phyloP scores from a whole-genome alignment of 1,140 invertebrate species.

The Drosophila bifasciata region DNA sequence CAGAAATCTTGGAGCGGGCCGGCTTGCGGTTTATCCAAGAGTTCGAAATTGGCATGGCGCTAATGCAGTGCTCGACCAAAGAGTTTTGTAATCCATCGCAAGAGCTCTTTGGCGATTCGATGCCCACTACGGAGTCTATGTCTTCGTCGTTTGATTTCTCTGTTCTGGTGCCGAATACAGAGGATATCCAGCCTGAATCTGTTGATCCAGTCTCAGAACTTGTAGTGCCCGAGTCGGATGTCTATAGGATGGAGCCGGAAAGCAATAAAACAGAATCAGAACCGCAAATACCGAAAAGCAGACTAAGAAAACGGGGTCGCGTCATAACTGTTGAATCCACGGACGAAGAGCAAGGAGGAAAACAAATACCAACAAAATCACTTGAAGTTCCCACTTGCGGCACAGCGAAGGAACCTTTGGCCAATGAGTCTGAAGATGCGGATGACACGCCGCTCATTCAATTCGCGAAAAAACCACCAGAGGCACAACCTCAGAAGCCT shows the following conservation, averaged over 20 bases:
- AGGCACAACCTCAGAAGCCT: not conserved
- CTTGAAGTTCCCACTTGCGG: not conserved
- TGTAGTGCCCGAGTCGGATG: slow-evolving; percentile 43
- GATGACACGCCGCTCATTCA: slow-evolving; percentile 22
- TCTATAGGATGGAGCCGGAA: not conserved
- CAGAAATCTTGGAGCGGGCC: slow-evolving; percentile 84
- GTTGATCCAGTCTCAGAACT: slow-evolving; percentile 19
- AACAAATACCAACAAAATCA: slow-evolving; percentile 5
- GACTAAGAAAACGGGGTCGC: slow-evolving; percentile 19
- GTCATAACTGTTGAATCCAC: slow-evolving; percentile 41
- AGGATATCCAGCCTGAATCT: slow-evolving; percentile 17
- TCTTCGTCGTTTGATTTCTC: slow-evolving; percentile 51
- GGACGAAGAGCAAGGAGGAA: slow-evolving; percentile 44
- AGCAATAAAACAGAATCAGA: not conserved
- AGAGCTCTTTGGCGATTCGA: slow-evolving; percentile 77
- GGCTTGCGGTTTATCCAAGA: slow-evolving; percentile 87
- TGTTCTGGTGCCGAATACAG: slow-evolving; percentile 58
- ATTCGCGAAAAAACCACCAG: slow-evolving; percentile 16
- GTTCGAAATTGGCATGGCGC: slow-evolving; percentile 88
- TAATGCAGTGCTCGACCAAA: slow-evolving; percentile 86
- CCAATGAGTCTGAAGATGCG: slow-evolving; percentile 13
- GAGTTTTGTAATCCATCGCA: slow-evolving; percentile 88
- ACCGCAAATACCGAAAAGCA: not conserved
- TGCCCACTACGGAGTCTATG: slow-evolving; percentile 60
- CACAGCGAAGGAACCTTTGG: not conserved